Conservation (phyloP, 2,113 vertebrate species). For the Aptenodytes patagonicus region DNA sequence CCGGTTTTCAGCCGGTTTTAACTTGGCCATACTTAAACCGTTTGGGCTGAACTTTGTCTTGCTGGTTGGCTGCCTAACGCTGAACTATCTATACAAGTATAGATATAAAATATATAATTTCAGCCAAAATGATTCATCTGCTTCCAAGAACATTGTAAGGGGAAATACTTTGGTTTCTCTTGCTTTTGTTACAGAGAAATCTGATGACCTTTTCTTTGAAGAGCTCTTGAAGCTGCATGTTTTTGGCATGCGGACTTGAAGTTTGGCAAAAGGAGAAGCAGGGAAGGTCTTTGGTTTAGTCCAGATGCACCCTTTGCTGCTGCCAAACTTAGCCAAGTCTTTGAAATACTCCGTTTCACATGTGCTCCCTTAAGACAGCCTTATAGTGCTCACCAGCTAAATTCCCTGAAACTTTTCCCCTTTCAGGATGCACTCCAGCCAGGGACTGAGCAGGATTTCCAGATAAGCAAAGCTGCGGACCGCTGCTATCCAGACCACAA, state of each 20-base stretch:
- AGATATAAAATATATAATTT: conserved; percentile 54
- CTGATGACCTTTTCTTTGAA: conserved; percentile 62
- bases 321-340: conserved; percentile 23
- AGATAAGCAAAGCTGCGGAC: conserved; percentile 9
- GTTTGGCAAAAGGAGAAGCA: conserved; percentile 48
- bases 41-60: neutral
- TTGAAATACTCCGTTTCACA: conserved; percentile 24
- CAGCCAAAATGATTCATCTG: conserved; percentile 31
- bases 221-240: conserved; percentile 6
- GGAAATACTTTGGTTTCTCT: conserved; percentile 47
- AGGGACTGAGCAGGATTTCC: neutral
- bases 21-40: neutral
- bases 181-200: conserved; percentile 51
- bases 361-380: conserved; percentile 10
- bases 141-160: conserved; percentile 45
- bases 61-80: neutral
- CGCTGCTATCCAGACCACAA: neutral
- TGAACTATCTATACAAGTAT: conserved; percentile 29
- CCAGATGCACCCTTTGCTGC: conserved; percentile 29
- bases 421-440: neutral
- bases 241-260: conserved; percentile 3
- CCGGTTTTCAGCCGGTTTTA: neutral
- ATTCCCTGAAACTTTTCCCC: neutral
- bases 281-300: conserved; percentile 41
- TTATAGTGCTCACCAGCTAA: neutral